phyloP scores from a whole-genome alignment of 2,113 vertebrate genomes.

The Synodontis membranacea region DNA sequence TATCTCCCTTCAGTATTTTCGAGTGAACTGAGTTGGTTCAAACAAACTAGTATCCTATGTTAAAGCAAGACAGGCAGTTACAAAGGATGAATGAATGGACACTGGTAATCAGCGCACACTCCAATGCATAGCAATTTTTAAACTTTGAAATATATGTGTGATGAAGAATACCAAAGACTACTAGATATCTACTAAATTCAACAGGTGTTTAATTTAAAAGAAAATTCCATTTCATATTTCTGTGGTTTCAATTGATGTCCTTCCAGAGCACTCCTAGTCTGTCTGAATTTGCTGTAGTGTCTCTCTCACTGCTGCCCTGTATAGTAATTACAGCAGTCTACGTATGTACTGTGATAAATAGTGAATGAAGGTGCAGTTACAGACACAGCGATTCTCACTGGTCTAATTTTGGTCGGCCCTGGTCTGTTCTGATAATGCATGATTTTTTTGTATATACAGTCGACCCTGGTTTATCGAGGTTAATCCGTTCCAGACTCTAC shows the following conservation, averaged over 20 bases:
- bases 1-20: background rate
- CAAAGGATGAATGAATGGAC: background rate
- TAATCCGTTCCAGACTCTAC: no score
- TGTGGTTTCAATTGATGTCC: background rate
- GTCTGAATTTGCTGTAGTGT: background rate
- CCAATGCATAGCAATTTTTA: background rate
- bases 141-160: background rate
- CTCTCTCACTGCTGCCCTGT: background rate
- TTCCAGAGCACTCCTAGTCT: background rate
- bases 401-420: background rate
- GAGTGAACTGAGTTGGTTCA: background rate
- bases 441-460: background rate
- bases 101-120: background rate
- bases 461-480: no score
- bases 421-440: background rate
- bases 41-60: background rate
- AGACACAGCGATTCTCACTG: background rate
- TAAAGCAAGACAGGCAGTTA: background rate
- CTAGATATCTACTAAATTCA: background rate
- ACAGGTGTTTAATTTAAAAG: background rate
- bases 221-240: background rate
- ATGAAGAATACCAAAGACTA: background rate
- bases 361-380: background rate
- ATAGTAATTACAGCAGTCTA: background rate
- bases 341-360: background rate